These are phyloP conservation scores for Cyrtodaria siliqua DNA, from an alignment of 2,888 invertebrate species.

Conservation along the genomic window DNA sequence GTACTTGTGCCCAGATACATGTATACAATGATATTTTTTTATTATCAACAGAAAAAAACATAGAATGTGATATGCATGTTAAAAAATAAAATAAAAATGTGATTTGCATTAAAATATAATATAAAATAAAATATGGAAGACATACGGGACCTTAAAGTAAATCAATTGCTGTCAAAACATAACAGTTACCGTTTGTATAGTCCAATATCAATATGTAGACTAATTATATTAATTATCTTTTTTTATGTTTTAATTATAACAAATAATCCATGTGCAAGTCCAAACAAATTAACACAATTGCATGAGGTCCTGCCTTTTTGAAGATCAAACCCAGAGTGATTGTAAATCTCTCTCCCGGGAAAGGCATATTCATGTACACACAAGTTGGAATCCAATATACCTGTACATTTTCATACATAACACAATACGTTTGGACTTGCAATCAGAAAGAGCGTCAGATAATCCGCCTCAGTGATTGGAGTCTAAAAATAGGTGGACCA, in stretches of 20 bases:
- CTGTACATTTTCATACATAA: background rate
- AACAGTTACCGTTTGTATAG: no score
- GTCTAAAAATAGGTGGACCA: conserved; percentile 50
- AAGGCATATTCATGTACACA: conserved; percentile 58
- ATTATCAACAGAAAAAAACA: background rate
- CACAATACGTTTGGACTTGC: conserved; percentile 57
- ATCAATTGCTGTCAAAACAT: background rate
- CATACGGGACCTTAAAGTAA: background rate
- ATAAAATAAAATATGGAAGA: background rate
- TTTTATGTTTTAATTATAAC: no score
- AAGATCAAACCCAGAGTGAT: conserved; percentile 51
- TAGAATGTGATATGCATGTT: background rate
- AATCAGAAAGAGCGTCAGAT: conserved; percentile 60
- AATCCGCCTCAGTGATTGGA: conserved; percentile 24
- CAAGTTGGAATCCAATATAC: conserved; percentile 40
- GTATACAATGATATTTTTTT: no score
- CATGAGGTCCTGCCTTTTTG: conserved; percentile 16
- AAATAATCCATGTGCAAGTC: no score
- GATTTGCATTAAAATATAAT: background rate
- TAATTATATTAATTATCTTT: no score
- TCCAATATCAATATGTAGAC: no score
- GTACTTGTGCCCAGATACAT: background rate
- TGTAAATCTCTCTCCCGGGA: conserved; percentile 52
- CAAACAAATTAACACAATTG: no score
- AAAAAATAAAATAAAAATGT: background rate